phyloP scores from a whole-genome alignment of 2,113 vertebrate genomes.

The Gymnocephalus cernua region DNA sequence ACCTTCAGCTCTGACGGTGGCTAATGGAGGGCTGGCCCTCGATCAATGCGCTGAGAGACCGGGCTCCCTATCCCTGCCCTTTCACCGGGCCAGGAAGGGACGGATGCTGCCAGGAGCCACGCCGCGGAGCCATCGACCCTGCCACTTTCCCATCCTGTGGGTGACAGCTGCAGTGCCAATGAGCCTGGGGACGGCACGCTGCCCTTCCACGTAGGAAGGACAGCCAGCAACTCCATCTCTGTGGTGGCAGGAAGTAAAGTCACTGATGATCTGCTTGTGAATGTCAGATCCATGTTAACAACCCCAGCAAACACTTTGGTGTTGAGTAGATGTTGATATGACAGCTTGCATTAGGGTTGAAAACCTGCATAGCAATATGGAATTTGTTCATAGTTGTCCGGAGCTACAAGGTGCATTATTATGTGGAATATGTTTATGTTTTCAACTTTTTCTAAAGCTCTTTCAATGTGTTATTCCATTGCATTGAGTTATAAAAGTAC shows the following conservation, averaged over 20 bases:
- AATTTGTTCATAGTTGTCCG: neutral
- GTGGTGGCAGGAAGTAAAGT: slow-evolving; percentile 48
- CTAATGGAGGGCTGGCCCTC: slow-evolving; percentile 76
- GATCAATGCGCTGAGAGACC: slow-evolving; percentile 76
- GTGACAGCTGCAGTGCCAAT: slow-evolving; percentile 76
- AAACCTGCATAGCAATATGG: neutral
- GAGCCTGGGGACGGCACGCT: slow-evolving; percentile 62
- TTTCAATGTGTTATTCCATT: slow-evolving; percentile 12
- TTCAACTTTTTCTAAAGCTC: neutral
- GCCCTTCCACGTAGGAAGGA: slow-evolving; percentile 75
- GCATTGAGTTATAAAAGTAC: neutral
- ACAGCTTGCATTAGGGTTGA: neutral
- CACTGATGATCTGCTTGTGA: slow-evolving; percentile 57
- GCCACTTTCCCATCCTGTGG: slow-evolving; percentile 74
- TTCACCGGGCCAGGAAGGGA: slow-evolving; percentile 68
- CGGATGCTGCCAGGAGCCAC: slow-evolving; percentile 68
- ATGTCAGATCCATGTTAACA: slow-evolving; percentile 72
- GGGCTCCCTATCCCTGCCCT: slow-evolving; percentile 71
- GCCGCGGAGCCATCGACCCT: slow-evolving; percentile 72
- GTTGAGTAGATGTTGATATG: slow-evolving; percentile 12
- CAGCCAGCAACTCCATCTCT: slow-evolving; percentile 63
- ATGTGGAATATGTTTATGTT: neutral
- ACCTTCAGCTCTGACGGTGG: slow-evolving; percentile 78
- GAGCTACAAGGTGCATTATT: neutral
- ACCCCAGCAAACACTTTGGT: slow-evolving; percentile 19